These are phyloP conservation scores for Varroa destructor DNA, from an alignment of 1,140 invertebrate species.

Conservation along the genomic window DNA sequence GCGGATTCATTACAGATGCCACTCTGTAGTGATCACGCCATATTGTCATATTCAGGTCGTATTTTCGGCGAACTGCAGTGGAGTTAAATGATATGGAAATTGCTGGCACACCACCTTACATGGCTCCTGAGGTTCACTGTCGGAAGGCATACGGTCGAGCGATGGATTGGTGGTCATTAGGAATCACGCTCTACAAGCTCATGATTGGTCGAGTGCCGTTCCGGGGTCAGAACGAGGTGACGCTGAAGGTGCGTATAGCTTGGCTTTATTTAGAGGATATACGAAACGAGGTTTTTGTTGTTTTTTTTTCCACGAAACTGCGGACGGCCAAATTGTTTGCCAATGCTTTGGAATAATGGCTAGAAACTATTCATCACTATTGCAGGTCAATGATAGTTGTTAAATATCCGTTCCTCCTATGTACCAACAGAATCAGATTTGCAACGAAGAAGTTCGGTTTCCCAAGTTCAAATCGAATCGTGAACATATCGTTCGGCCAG, in stretches of 20 bases:
- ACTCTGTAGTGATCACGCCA: too few species aligned
- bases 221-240: not conserved
- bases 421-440: constrained; percentile 12
- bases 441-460: constrained; percentile 16
- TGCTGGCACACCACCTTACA: constrained; percentile 10
- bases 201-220: constrained; percentile 23
- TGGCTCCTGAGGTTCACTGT: constrained; percentile 5
- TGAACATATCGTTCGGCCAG: not conserved
- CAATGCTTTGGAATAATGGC: too few species aligned
- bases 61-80: constrained; percentile 2
- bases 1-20: too few species aligned
- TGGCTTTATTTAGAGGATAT: too few species aligned
- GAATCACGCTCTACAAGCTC: constrained; percentile 11
- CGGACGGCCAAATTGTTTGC: too few species aligned
- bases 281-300: too few species aligned
- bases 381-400: too few species aligned
- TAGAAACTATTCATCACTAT: too few species aligned
- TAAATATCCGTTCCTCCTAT: too few species aligned
- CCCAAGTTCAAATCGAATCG: constrained; percentile 16
- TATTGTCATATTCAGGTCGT: constrained; percentile 6
- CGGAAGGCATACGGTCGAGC: constrained; percentile 20
- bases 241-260: not conserved
- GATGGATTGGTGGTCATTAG: constrained; percentile 25
- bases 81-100: constrained; percentile 14
- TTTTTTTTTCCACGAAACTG: too few species aligned